phyloP scores from a whole-genome alignment of 2,113 vertebrate genomes.

The Laticauda laticaudata region DNA sequence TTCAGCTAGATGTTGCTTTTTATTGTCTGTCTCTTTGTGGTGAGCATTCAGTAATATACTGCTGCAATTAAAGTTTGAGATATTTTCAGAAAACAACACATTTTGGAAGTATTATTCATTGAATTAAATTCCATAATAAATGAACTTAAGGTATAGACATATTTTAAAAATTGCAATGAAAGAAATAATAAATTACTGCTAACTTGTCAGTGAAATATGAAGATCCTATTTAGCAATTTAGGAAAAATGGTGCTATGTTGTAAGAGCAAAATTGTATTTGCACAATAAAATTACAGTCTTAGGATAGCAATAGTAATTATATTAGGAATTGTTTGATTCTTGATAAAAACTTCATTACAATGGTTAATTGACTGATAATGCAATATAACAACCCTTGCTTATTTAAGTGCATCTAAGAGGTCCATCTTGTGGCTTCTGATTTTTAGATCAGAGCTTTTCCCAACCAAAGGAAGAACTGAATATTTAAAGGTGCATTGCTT shows the following conservation, averaged over 20 bases:
- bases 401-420: neutral
- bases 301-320: neutral
- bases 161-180: neutral
- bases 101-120: neutral
- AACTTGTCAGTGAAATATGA: neutral
- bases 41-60: neutral
- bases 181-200: neutral
- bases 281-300: neutral
- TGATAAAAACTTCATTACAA: neutral
- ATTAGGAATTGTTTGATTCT: neutral
- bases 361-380: neutral
- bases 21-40: conserved; percentile 17
- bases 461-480: neutral
- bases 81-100: neutral
- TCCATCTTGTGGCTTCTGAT: neutral
- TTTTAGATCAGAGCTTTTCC: neutral
- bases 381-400: neutral
- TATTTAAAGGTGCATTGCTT: neutral
- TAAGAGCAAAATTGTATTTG: neutral
- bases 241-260: neutral
- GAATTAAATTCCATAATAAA: neutral
- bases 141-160: neutral
- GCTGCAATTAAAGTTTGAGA: neutral
- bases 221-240: neutral
- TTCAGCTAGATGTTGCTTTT: neutral